Evolutionary conservation across 2,797 vertebrate species (phyloP).

Genomic region (Platyrinchus mystaceus): DNA sequence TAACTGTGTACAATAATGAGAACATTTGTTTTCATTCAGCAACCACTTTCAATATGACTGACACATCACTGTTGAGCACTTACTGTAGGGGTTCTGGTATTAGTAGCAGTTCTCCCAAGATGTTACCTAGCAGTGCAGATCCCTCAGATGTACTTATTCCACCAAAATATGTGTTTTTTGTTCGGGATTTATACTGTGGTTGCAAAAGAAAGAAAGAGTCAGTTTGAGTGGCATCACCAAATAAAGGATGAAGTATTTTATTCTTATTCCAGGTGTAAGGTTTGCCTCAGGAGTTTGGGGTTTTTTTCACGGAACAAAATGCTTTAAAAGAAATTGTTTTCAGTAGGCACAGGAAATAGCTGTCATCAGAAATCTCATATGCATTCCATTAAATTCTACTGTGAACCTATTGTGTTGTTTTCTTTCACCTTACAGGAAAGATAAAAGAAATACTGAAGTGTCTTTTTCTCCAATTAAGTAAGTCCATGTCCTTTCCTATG

Average conservation of each 20-base stretch:
- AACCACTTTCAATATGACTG: background rate
- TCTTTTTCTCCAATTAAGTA: constrained; percentile 77
- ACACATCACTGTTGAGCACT: background rate
- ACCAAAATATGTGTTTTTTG: background rate
- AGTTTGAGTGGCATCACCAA: background rate
- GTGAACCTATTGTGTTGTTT: constrained; percentile 1
- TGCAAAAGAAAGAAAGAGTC: background rate
- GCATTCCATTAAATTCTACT: background rate
- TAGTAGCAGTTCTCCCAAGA: background rate
- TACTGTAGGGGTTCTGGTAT: background rate
- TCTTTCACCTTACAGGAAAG: constrained; percentile 67
- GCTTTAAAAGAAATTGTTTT: background rate
- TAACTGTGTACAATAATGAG: background rate
- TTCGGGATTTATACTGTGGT: background rate
- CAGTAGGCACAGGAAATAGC: background rate
- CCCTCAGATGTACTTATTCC: background rate
- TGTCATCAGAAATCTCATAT: background rate
- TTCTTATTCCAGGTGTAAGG: background rate
- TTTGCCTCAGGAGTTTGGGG: background rate
- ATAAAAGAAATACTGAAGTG: constrained; percentile 72
- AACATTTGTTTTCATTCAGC: background rate
- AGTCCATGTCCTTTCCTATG: constrained; percentile 40
- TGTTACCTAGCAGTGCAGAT: background rate
- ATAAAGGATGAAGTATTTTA: background rate
- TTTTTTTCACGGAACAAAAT: background rate